These are phyloP conservation scores for Camponotus floridanus DNA, from an alignment of 1,140 invertebrate genomes.

Conservation along the genomic window DNA sequence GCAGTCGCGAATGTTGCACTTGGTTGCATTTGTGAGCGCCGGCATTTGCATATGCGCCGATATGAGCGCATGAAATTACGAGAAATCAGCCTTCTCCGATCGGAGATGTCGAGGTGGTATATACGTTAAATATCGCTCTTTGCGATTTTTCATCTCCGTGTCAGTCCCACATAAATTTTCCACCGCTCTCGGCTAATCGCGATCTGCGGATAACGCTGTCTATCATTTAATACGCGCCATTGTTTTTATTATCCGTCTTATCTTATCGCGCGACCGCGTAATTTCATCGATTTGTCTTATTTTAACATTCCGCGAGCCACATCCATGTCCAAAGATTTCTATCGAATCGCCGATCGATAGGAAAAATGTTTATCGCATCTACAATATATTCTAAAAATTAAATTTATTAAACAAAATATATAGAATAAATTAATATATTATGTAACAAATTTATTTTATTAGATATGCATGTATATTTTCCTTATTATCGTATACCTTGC, in stretches of 20 bases:
- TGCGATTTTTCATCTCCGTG: constrained; percentile 49
- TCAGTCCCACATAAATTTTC: constrained; percentile 60
- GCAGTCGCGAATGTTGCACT: constrained; percentile 65
- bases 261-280: constrained; percentile 46
- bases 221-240: constrained; percentile 57
- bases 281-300: constrained; percentile 52
- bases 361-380: background rate
- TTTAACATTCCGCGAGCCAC: constrained; percentile 28
- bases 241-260: constrained; percentile 58
- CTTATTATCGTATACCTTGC: background rate
- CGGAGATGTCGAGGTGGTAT: constrained; percentile 36
- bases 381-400: background rate
- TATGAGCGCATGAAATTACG: constrained; percentile 55
- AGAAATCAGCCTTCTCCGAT: constrained; percentile 60
- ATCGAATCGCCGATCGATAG: background rate
- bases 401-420: background rate
- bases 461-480: too few species aligned
- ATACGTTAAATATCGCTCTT: constrained; percentile 56
- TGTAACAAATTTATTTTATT: too few species aligned
- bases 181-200: constrained; percentile 56
- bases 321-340: constrained; percentile 6
- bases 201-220: constrained; percentile 53
- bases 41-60: constrained; percentile 52
- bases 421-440: too few species aligned
- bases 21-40: constrained; percentile 44